Base-by-base conservation (phyloP, 2,888 invertebrate species). In the Stenodera caucasica region DNA sequence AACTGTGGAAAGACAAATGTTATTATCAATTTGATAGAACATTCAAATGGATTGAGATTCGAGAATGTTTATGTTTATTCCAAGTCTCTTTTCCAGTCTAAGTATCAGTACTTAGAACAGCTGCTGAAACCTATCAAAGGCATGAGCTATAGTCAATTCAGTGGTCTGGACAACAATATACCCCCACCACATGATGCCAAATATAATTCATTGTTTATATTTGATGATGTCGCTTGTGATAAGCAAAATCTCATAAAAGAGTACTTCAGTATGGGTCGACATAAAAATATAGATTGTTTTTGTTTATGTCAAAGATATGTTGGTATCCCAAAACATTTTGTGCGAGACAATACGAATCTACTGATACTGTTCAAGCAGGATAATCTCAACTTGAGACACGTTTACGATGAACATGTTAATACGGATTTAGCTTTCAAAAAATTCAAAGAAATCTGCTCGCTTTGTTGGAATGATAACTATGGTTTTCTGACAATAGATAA, bases 151-250 rank as follows among this genome's bases (percentile, higher is more conserved):
- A 65, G 61, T 51, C 35, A 59, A 50, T 59, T 64, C 58, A 23
- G n/a, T 11, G 32, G 53, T n/a, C 11, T 23, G 14, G 62, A 64
- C 33, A 64, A 66, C 15, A 63, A 70, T 30, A 60, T 70, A 7
- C 37, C 63, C 23, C n/a, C 58, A 14, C 61, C 69, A 7, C 7
- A 66, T 11, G 60, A 70, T 30, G 71, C 73, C 3, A 67, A 67
- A 66, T 37, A 58, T 55, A 69, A 73, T 64, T 75, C 75, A 15
- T 67, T 78, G 9, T 68, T 78, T 56, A 75, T 78, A 54, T 78
- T 78, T 61, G 76, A 78, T 67, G 77, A 78, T 70, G 72, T 77
- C 18, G 69, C 71, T 18, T 75, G 73, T 52, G 74, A 72, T 29
- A 72, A 72, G 49, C 71, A 74, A 58, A 62, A 69, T 26, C 68